Conservation (phyloP, 64 coral and sea anemone species). For the Stylophora pistillata region DNA sequence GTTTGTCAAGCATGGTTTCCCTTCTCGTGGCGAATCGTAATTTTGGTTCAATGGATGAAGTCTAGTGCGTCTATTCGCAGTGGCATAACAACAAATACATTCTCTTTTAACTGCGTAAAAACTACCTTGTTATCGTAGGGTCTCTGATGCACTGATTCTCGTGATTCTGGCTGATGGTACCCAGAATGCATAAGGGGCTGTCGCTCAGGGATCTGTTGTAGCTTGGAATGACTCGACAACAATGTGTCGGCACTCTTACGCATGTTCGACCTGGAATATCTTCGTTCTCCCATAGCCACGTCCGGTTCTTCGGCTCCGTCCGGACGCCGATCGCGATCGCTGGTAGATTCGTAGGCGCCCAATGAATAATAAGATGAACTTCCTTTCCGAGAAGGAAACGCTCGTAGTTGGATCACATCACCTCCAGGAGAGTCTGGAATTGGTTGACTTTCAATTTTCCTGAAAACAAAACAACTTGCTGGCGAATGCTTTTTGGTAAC, state of each 20-base stretch:
- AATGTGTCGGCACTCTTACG: conserved; percentile 35
- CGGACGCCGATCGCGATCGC: conserved; percentile 82
- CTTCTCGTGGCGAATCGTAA: too few species aligned
- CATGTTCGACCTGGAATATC: conserved; percentile 18
- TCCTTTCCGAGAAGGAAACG: conserved; percentile 60
- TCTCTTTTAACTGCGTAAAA: not conserved
- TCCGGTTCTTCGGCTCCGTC: conserved; percentile 88
- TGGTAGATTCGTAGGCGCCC: conserved; percentile 49
- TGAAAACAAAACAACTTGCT: conserved; percentile 8
- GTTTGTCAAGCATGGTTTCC: too few species aligned
- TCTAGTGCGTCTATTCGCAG: not conserved
- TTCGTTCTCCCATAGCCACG: conserved; percentile 26
- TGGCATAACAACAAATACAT: not conserved
- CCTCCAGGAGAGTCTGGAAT: conserved; percentile 73
- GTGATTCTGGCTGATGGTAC: not conserved
- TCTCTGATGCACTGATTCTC: not conserved
- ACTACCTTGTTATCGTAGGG: conserved; percentile 57
- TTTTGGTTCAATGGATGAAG: not conserved
- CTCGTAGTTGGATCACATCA: conserved; percentile 67
- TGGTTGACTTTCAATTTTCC: conserved; percentile 75
- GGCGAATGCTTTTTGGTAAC: too few species aligned
- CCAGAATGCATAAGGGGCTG: conserved; percentile 60
- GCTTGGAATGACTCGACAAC: conserved; percentile 33
- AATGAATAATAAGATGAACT: conserved; percentile 46
- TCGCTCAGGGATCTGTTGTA: conserved; percentile 84